Evolutionary conservation across 2,888 invertebrate species (phyloP).

Genomic region (Tetragonisca angustula): DNA sequence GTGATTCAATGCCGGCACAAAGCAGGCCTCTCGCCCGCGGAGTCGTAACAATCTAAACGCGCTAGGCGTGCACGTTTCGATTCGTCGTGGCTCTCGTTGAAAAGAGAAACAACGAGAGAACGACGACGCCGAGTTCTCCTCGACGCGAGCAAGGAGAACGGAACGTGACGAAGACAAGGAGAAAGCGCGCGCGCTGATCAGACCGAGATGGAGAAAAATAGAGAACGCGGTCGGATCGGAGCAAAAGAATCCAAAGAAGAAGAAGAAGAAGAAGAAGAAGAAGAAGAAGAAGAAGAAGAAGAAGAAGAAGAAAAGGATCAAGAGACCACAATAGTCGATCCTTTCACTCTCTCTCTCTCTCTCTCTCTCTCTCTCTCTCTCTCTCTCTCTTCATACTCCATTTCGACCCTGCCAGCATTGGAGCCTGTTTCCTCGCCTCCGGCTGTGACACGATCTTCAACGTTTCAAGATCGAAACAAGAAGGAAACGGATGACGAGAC

Average conservation of each 20-base stretch:
- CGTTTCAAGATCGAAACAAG: conserved; percentile 34
- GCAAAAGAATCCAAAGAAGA: conserved; percentile 14
- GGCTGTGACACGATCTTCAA: conserved; percentile 49
- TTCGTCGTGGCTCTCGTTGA: conserved; percentile 40
- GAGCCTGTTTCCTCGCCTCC: conserved; percentile 45
- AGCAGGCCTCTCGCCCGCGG: conserved; percentile 25
- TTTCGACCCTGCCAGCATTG: conserved; percentile 7
- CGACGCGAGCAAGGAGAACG: conserved; percentile 26
- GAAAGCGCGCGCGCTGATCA: conserved; percentile 20
- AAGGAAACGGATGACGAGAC: background rate
- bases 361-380: conserved; percentile 40
- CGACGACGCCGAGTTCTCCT: background rate
- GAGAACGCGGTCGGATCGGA: conserved; percentile 5
- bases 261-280: conserved; percentile 42
- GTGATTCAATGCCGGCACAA: conserved; percentile 49
- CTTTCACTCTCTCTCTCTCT: conserved; percentile 31
- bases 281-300: conserved; percentile 43
- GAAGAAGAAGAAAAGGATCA: conserved; percentile 46
- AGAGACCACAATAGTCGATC: conserved; percentile 40
- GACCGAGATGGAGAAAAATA: conserved; percentile 1
- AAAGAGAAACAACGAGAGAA: conserved; percentile 25
- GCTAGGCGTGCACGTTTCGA: conserved; percentile 42
- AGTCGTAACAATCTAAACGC: conserved; percentile 52
- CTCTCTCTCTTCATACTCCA: conserved; percentile 4
- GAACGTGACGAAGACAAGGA: conserved; percentile 35